Evolutionary conservation across 2,888 invertebrate genomes (phyloP).

Genomic region (Aphrophora alni): DNA sequence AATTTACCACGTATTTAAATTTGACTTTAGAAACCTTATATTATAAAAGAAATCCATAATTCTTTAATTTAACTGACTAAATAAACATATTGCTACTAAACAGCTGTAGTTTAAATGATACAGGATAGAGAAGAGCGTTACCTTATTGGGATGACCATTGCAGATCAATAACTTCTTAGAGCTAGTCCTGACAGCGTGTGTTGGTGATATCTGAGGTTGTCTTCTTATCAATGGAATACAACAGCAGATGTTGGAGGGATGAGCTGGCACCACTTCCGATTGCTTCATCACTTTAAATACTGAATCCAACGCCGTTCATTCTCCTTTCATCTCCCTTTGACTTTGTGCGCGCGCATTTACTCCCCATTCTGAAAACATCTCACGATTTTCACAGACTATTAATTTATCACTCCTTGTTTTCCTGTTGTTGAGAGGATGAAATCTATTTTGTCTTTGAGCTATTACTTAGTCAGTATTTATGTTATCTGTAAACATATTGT

Average conservation of each 20-base stretch:
- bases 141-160: background rate
- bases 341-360: background rate
- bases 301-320: background rate
- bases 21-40: too few relatives aligned
- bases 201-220: background rate
- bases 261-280: background rate
- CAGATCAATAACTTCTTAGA: background rate
- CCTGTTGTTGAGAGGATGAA: background rate
- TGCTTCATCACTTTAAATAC: background rate
- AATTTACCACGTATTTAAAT: too few relatives aligned
- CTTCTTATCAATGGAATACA: background rate
- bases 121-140: too few relatives aligned
- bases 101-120: background rate
- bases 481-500: too few relatives aligned
- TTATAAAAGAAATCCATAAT: too few relatives aligned
- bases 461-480: too few relatives aligned
- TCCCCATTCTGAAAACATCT: background rate
- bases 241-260: background rate
- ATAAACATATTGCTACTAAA: too few relatives aligned
- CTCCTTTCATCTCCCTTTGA: background rate
- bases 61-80: too few relatives aligned
- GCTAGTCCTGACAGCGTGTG: background rate
- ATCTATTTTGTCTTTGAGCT: background rate
- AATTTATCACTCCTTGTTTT: background rate
- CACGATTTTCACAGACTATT: constrained; percentile 3